Conservation (phyloP, 2,797 vertebrate genomes). For the Sebastiscus tertius region DNA sequence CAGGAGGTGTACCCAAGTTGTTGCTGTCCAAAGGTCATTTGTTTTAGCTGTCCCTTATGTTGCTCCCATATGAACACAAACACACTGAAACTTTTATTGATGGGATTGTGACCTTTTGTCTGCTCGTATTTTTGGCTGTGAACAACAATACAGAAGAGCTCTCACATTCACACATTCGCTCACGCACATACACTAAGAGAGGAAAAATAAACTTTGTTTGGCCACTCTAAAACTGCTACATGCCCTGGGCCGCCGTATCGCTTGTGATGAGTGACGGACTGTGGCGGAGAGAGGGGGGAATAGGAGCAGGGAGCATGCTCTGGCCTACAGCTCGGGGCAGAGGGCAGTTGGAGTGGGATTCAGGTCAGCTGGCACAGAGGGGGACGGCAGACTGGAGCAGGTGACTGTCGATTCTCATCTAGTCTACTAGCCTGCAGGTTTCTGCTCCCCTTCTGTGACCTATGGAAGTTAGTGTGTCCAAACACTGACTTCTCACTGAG, state of each 20-base stretch:
- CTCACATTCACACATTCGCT: not conserved
- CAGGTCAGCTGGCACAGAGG: conserved; percentile 77
- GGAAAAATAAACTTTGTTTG: conserved; percentile 7
- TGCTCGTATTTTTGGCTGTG: conserved; percentile 45
- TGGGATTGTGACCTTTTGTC: conserved; percentile 53
- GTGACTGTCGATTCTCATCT: conserved; percentile 64
- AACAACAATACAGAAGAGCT: not conserved
- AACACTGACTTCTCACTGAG: conserved; percentile 24
- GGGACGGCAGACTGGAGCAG: conserved; percentile 55
- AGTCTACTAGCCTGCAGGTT: conserved; percentile 59
- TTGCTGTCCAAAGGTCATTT: conserved; percentile 37
- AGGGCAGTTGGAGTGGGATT: conserved; percentile 75
- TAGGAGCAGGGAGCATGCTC: conserved; percentile 21
- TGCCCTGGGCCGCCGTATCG: conserved; percentile 12
- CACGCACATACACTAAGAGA: not conserved
- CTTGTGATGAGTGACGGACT: conserved; percentile 42
- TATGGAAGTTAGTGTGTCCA: conserved; percentile 38
- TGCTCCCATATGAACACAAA: conserved; percentile 33
- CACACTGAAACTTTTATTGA: conserved; percentile 44
- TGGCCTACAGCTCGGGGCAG: conserved; percentile 73
- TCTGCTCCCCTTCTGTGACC: conserved; percentile 54
- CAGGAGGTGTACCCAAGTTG: conserved; percentile 11
- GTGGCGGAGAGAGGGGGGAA: not conserved
- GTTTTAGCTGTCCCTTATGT: conserved; percentile 32
- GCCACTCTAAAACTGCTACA: conserved; percentile 19